Evolutionary conservation across 2,888 invertebrate species (phyloP).

Genomic region (Lasioglossum lativentre): DNA sequence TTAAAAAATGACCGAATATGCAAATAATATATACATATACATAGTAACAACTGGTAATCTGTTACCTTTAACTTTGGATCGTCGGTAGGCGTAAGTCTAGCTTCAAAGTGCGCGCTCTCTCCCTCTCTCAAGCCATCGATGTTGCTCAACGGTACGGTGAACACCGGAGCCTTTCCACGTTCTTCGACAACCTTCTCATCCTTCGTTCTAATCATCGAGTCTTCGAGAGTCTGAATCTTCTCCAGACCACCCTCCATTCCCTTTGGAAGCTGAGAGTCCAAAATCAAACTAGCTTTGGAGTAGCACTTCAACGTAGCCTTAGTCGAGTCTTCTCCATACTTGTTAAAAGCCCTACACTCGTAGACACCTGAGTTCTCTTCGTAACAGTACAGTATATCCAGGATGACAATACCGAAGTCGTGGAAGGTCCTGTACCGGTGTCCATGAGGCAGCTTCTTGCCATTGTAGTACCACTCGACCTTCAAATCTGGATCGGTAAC

Average conservation of each 20-base stretch:
- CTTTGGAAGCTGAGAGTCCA: conserved; percentile 97
- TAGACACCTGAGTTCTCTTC: conserved; percentile 98
- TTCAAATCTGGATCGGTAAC: conserved; percentile 97
- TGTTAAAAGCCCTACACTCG: conserved; percentile 96
- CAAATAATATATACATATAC: not conserved
- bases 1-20: not conserved
- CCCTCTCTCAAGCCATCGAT: conserved; percentile 95
- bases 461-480: conserved; percentile 98
- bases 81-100: conserved; percentile 94
- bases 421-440: conserved; percentile 99
- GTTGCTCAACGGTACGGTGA: conserved; percentile 95
- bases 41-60: not conserved
- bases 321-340: conserved; percentile 94
- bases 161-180: conserved; percentile 94
- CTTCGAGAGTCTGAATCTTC: conserved; percentile 96
- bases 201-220: conserved; percentile 92
- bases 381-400: conserved; percentile 97
- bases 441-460: conserved; percentile 95
- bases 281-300: conserved; percentile 94
- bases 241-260: conserved; percentile 98
- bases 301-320: conserved; percentile 94
- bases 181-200: conserved; percentile 91
- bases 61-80: conserved; percentile 93
- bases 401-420: conserved; percentile 98
- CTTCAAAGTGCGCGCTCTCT: conserved; percentile 96